phyloP scores from a whole-genome alignment of 1,140 invertebrate genomes.

The Drosophila gunungcola region DNA sequence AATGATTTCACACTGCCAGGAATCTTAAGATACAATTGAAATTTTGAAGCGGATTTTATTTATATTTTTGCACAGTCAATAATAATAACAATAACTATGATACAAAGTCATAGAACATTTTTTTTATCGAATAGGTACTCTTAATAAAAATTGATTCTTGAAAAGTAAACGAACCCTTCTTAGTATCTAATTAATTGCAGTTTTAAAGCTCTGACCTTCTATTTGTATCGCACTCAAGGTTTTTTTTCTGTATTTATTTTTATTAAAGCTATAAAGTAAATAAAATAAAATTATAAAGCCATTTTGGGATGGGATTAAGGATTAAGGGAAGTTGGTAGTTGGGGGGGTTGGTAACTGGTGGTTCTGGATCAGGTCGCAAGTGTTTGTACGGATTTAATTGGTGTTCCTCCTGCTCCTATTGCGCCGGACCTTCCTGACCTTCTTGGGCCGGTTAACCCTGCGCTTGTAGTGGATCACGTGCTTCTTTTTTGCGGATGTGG shows the following conservation, averaged over 20 bases:
- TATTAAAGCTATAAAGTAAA: slow-evolving; percentile 3
- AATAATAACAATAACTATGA: too few species aligned
- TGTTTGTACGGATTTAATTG: neutral
- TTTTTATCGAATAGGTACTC: too few species aligned
- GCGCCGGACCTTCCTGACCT: neutral
- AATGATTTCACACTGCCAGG: neutral
- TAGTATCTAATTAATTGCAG: too few species aligned
- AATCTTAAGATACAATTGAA: too few species aligned
- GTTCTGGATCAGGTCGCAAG: neutral
- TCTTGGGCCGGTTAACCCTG: neutral
- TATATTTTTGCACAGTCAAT: neutral
- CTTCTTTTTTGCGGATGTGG: slow-evolving; percentile 1
- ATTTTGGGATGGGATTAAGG: neutral
- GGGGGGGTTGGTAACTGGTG: too few species aligned
- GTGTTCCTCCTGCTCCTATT: neutral
- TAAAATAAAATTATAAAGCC: slow-evolving; percentile 5
- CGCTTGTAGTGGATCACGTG: neutral
- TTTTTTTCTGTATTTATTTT: neutral
- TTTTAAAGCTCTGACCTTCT: too few species aligned
- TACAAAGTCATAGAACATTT: too few species aligned
- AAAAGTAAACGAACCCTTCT: too few species aligned
- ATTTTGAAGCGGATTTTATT: neutral
- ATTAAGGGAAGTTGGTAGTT: neutral
- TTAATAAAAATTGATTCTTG: too few species aligned
- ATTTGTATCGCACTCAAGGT: too few species aligned